A percentile compares a stretch with the other conserved stretches of the same genome.
Evolutionary conservation across 2,113 vertebrate species (phyloP).

Genomic region (Apteryx owenii): DNA sequence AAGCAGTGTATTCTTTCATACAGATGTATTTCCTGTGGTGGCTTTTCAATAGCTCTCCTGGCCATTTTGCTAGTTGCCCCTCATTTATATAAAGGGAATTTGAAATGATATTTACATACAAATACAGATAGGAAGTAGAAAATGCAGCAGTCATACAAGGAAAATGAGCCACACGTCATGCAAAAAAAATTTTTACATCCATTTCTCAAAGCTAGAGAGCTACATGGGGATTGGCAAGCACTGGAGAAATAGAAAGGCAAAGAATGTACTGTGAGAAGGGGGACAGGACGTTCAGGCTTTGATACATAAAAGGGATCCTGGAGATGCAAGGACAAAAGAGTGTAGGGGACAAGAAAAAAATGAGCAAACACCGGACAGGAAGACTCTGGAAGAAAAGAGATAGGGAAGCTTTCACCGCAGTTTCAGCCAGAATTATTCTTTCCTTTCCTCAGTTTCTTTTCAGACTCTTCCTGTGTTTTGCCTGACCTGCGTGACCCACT

Average conservation of each 20-base stretch:
- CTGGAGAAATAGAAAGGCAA: not conserved
- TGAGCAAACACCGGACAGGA: not conserved
- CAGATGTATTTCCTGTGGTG: slow-evolving; percentile 39
- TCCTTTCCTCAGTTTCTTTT: not conserved
- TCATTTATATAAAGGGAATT: slow-evolving; percentile 1
- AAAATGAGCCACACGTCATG: not conserved
- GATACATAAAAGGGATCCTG: not conserved
- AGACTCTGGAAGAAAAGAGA: not conserved
- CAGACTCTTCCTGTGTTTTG: not conserved
- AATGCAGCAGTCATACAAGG: not conserved
- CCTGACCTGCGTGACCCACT: not conserved
- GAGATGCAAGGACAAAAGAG: slow-evolving; percentile 16
- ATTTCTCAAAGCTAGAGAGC: not conserved
- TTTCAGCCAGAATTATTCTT: not conserved
- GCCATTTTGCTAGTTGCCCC: slow-evolving; percentile 36
- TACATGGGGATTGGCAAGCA: not conserved
- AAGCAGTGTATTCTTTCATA: slow-evolving; percentile 49
- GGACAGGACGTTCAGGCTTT: not conserved
- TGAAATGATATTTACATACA: slow-evolving; percentile 39
- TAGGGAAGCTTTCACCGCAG: not conserved
- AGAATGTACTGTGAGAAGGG: not conserved
- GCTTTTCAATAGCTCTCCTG: slow-evolving; percentile 63
- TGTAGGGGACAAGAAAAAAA: not conserved
- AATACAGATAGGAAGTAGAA: slow-evolving; percentile 2
- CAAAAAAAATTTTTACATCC: not conserved